Percentiles rank a stretch among this genome's conserved stretches.
phyloP scores from a whole-genome alignment of 2,797 vertebrate genomes.

The Chiroxiphia lanceolata region DNA sequence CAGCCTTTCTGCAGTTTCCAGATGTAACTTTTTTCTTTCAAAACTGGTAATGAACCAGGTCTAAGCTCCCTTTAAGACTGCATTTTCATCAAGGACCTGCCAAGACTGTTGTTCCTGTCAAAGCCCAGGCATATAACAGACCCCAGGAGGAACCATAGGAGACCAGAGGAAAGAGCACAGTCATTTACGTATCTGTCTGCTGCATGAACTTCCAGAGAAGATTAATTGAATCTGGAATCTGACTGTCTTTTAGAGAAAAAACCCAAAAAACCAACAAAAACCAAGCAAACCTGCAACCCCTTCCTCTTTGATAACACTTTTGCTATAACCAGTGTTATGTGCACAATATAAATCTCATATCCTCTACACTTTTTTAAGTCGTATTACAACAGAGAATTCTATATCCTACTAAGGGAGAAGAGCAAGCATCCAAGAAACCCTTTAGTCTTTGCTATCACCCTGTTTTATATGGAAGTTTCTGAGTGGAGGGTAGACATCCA shows the following conservation, averaged over 20 bases:
- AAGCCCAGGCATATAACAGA: not conserved
- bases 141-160: not conserved
- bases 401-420: constrained; percentile 3
- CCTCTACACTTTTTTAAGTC: not conserved
- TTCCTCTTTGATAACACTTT: not conserved
- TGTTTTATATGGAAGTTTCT: not conserved
- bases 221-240: constrained; percentile 16
- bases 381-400: not conserved
- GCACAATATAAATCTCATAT: not conserved
- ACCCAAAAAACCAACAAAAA: not conserved
- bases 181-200: not conserved
- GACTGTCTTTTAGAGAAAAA: not conserved
- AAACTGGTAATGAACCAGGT: not conserved
- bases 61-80: not conserved
- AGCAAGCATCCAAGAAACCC: not conserved
- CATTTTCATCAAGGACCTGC: not conserved
- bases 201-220: not conserved
- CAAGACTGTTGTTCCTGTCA: not conserved
- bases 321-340: not conserved
- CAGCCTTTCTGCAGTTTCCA: constrained; percentile 16
- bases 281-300: not conserved
- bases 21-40: constrained; percentile 4
- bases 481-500: not conserved
- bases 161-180: not conserved
- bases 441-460: not conserved